Conservation (phyloP, 2,888 invertebrate genomes). For the Tipula unca region DNA sequence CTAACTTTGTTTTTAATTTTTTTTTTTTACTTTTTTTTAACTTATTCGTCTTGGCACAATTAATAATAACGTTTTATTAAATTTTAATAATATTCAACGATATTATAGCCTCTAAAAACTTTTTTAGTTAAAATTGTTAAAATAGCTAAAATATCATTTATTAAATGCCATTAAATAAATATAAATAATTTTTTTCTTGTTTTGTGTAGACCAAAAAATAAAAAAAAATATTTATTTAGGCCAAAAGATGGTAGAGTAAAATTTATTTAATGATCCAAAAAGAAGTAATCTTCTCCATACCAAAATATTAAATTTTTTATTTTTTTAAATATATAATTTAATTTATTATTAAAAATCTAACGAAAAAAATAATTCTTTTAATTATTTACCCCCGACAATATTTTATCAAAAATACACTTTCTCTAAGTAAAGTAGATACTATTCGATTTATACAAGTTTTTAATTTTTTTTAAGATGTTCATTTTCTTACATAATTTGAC, state of each 20-base stretch:
- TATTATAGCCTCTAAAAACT: slow-evolving; percentile 20
- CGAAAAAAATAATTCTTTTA: slow-evolving; percentile 44
- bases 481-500: slow-evolving; percentile 21
- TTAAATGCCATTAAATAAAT: slow-evolving; percentile 1
- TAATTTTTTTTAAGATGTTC: slow-evolving; percentile 20
- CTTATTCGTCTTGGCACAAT: slow-evolving; percentile 38
- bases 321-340: slow-evolving; percentile 28
- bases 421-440: slow-evolving; percentile 14
- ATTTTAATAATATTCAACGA: slow-evolving; percentile 18
- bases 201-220: slow-evolving; percentile 24
- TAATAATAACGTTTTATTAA: slow-evolving; percentile 26
- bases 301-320: slow-evolving; percentile 4
- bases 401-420: slow-evolving; percentile 59
- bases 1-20: slow-evolving; percentile 34
- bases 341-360: slow-evolving; percentile 41
- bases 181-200: slow-evolving; percentile 25
- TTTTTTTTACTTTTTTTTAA: slow-evolving; percentile 26
- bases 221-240: slow-evolving; percentile 14
- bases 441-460: slow-evolving; percentile 32
- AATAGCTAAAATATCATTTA: slow-evolving; percentile 9
- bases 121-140: slow-evolving; percentile 14
- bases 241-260: slow-evolving; percentile 14
- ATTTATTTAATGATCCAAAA: background rate
- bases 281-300: slow-evolving; percentile 8
- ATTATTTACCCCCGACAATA: slow-evolving; percentile 45